Evolutionary conservation across 2,797 vertebrate genomes (phyloP).

Genomic region (Neosalanx taihuensis): DNA sequence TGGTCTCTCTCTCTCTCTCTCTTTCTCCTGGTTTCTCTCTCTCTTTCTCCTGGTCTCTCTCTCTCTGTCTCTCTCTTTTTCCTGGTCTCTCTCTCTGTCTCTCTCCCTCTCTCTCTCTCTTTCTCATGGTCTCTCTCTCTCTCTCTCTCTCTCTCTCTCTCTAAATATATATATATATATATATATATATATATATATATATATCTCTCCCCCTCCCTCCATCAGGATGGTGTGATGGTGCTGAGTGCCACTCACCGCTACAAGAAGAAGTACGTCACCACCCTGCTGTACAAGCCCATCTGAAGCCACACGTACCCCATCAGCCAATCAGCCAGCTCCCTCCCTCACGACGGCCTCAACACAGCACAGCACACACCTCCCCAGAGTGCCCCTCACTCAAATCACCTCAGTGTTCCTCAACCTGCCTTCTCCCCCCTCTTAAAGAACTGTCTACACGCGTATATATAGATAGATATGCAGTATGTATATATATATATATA

Average conservation of each 20-base stretch:
- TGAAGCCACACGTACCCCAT: slow-evolving; percentile 58
- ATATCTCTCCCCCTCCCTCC: slow-evolving; percentile 20
- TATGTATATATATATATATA: too few relatives aligned
- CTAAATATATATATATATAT: too few relatives aligned
- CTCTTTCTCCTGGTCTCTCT: not conserved
- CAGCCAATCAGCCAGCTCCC: not conserved
- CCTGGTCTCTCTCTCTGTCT: not conserved
- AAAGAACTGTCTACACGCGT: slow-evolving; percentile 10
- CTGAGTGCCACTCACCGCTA: slow-evolving; percentile 94
- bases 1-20: slow-evolving; percentile 11
- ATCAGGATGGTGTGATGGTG: slow-evolving; percentile 93
- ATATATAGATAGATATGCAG: too few relatives aligned
- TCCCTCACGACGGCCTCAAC: not conserved
- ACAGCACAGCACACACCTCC: slow-evolving; percentile 29
- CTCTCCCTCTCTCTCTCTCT: not conserved
- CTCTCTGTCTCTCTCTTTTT: slow-evolving; percentile 8
- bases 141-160: not conserved
- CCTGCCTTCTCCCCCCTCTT: slow-evolving; percentile 14
- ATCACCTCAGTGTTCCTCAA: slow-evolving; percentile 17
- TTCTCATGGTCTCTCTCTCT: slow-evolving; percentile 1
- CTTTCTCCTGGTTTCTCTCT: too few relatives aligned
- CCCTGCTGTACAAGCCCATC: slow-evolving; percentile 92
- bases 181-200: too few relatives aligned
- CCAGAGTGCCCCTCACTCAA: slow-evolving; percentile 10
- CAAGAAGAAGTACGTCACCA: slow-evolving; percentile 98